phyloP scores from a whole-genome alignment of 64 coral and sea anemone species.

The Trachythela sp. region DNA sequence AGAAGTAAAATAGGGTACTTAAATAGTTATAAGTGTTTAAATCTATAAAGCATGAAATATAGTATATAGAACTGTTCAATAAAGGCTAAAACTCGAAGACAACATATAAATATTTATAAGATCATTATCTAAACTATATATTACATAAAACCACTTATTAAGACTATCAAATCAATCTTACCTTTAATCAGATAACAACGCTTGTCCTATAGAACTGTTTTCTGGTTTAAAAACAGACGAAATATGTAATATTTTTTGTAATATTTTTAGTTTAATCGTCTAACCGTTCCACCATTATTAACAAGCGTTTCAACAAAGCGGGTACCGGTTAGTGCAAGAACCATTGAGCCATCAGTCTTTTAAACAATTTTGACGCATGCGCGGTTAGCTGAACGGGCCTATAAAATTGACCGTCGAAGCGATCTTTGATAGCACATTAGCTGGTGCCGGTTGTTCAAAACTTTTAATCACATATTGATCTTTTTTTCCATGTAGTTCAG shows the following conservation, averaged over 20 bases:
- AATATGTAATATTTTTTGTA: background rate
- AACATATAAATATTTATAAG: too few species aligned
- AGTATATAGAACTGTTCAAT: too few species aligned
- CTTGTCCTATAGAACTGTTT: background rate
- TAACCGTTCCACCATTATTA: background rate
- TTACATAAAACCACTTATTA: background rate
- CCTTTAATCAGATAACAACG: background rate
- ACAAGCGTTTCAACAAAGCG: background rate
- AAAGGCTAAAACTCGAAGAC: too few species aligned
- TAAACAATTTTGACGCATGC: background rate
- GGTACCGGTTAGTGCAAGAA: background rate
- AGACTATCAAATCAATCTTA: background rate
- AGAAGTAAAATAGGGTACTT: background rate
- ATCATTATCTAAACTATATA: background rate
- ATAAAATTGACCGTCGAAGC: background rate
- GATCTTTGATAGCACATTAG: background rate
- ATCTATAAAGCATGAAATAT: too few species aligned
- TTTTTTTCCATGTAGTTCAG: too few species aligned
- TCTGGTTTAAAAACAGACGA: background rate
- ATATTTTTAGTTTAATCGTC: background rate
- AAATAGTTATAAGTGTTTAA: background rate
- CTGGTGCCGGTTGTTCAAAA: too few species aligned
- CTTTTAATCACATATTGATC: too few species aligned
- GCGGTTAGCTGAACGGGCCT: background rate
- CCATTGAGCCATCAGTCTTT: background rate